Percentiles rank a stretch among this genome's conserved stretches.
Conservation (phyloP, 2,113 vertebrate species). For the Ranitomeya imitator region DNA sequence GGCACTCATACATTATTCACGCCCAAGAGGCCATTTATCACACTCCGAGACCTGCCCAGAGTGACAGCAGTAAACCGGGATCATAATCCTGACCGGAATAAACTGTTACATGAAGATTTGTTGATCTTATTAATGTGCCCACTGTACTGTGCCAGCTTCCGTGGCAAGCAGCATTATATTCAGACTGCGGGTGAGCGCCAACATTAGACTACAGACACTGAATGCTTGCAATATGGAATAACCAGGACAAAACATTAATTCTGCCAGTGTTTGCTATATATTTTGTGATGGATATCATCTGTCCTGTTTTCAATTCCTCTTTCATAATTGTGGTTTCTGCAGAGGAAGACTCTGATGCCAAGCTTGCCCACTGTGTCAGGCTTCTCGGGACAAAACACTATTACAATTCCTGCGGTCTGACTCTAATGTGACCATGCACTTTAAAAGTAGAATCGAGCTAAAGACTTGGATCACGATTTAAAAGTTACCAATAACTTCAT, state of each 20-base stretch:
- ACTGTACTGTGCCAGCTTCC: slow-evolving; percentile 22
- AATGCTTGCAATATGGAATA: neutral
- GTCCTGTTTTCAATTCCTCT: neutral
- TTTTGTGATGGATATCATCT: slow-evolving; percentile 25
- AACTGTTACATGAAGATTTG: slow-evolving; percentile 47
- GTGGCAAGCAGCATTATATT: neutral
- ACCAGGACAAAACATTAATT: neutral
- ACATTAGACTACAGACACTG: neutral
- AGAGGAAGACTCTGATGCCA: neutral
- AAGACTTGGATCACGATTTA: neutral
- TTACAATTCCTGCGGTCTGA: neutral
- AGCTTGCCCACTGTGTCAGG: neutral
- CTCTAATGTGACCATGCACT: neutral
- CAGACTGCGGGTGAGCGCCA: neutral
- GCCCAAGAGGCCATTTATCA: slow-evolving; percentile 47
- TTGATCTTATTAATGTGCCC: slow-evolving; percentile 14
- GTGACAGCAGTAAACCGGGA: slow-evolving; percentile 25
- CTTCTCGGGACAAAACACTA: neutral
- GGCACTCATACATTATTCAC: slow-evolving; percentile 44
- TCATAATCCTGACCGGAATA: slow-evolving; percentile 45
- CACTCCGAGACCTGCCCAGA: slow-evolving; percentile 15
- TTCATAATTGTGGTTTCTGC: neutral
- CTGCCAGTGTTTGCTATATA: slow-evolving; percentile 1
- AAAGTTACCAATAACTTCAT: neutral
- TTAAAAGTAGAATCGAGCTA: neutral